phyloP scores from a whole-genome alignment of 1,140 invertebrate species.

The Drosophila fuyamai region DNA sequence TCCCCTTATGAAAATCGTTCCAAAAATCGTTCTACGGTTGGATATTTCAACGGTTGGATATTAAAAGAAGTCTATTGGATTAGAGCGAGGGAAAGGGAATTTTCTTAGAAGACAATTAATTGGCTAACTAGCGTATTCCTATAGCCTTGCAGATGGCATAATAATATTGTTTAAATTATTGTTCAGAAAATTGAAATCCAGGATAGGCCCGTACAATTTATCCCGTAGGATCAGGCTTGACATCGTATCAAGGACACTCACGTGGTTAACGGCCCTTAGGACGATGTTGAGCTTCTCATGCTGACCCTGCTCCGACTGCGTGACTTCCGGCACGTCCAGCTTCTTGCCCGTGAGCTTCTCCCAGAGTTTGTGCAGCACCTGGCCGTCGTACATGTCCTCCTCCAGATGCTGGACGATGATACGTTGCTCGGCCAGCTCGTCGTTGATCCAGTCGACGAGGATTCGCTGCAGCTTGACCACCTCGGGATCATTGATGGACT shows the following conservation, averaged over 20 bases:
- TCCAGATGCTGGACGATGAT: slow-evolving; percentile 99
- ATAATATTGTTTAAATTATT: too few relatives aligned
- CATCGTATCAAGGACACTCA: slow-evolving; percentile 72
- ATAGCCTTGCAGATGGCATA: too few relatives aligned
- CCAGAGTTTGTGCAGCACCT: slow-evolving; percentile 96
- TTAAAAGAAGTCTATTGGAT: too few relatives aligned
- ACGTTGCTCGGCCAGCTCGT: slow-evolving; percentile 97
- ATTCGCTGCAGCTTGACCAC: slow-evolving; percentile 94
- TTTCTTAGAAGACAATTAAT: too few relatives aligned
- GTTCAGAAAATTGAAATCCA: too few relatives aligned
- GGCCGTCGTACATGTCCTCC: slow-evolving; percentile 99
- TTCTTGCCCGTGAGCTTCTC: slow-evolving; percentile 96
- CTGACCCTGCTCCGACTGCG: slow-evolving; percentile 99
- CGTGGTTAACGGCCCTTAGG: slow-evolving; percentile 93
- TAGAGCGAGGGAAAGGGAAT: too few relatives aligned
- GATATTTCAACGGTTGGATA: too few relatives aligned
- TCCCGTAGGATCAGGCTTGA: background rate
- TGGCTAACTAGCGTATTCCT: too few relatives aligned
- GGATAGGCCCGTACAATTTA: too few relatives aligned
- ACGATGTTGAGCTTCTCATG: slow-evolving; percentile 97
- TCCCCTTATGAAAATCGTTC: too few relatives aligned
- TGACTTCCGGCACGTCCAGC: slow-evolving; percentile 98
- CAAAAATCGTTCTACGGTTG: too few relatives aligned
- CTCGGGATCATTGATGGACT: slow-evolving; percentile 94
- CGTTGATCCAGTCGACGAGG: slow-evolving; percentile 99